phyloP scores from a whole-genome alignment of 2,113 vertebrate genomes.

The Hipposideros armiger region DNA sequence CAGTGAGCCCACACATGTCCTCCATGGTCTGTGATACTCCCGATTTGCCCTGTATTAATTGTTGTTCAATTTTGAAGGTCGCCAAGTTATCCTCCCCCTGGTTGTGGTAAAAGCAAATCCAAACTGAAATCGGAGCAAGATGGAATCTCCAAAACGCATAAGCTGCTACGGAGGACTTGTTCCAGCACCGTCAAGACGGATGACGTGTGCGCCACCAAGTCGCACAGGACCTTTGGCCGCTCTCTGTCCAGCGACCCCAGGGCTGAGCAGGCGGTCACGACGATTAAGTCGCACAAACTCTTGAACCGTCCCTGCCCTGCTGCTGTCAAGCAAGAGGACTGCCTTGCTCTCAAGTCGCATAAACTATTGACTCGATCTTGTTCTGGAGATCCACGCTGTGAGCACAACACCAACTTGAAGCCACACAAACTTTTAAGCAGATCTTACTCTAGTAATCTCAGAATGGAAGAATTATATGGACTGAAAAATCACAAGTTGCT shows the following conservation, averaged over 20 bases:
- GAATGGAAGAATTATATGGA: conserved; percentile 92
- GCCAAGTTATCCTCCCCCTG: conserved; percentile 95
- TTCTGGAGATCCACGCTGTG: conserved; percentile 91
- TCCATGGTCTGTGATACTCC: too few species aligned
- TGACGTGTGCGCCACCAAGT: conserved; percentile 90
- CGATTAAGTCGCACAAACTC: conserved; percentile 91
- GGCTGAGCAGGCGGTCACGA: conserved; percentile 88
- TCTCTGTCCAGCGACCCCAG: conserved; percentile 91
- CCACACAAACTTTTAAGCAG: conserved; percentile 92
- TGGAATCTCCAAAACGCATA: conserved; percentile 93
- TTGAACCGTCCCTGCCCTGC: conserved; percentile 88
- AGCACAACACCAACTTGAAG: conserved; percentile 90
- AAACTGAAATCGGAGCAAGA: conserved; percentile 94
- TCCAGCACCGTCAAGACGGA: conserved; percentile 91
- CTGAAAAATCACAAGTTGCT: conserved; percentile 92
- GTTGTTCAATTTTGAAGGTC: conserved; percentile 87
- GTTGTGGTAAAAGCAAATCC: conserved; percentile 94
- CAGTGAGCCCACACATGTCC: background rate
- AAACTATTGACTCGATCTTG: conserved; percentile 91
- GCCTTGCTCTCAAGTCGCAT: conserved; percentile 89
- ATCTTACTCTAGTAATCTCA: conserved; percentile 91
- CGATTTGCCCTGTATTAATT: background rate
- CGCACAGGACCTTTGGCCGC: conserved; percentile 91
- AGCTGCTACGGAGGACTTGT: conserved; percentile 92
- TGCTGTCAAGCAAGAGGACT: conserved; percentile 89